Evolutionary conservation across 2,888 invertebrate genomes (phyloP), one percentile per base, ranked within the genome.

Genomic region (Scaeva pyrastri): DNA sequence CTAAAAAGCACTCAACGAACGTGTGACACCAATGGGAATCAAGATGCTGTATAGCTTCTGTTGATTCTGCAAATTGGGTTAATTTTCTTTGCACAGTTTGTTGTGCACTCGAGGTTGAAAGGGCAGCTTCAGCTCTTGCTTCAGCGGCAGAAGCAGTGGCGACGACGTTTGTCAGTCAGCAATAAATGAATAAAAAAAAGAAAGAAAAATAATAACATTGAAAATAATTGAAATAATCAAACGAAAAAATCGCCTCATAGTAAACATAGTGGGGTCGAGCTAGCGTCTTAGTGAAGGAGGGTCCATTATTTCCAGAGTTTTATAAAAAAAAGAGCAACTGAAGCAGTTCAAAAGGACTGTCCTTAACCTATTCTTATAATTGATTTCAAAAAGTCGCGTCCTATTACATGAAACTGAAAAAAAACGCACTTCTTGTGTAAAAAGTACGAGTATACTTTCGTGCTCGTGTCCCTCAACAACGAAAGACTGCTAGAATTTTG

Each of bases 21-120:
- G 78, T 52, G 62, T 68, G 52, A n/a, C 36, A 68, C 58, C 73
- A 70, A 55, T 19, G 21, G 66, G 52, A 41, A 50, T 70, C 36
- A 66, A 84, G 71, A 71, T 79, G 66, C 48, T 31, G 21, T 26
- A 55, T 50, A 68, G 84, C 66, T 84, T 55, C 52, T 48, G 64
- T 75, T 71, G 26, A 45, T 84, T 66, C 72, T 70, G 77, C 66
- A 81, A 81, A 81, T 81, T 85, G 76, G 85, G 85, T 85, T 85
- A 85, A 77, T 85, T 81, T 58, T 70, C 60, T 81, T 76, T 77
- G 72, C 58, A 36, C 58, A 58, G 41, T 52, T 66, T 72, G 48
- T 70, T 36, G 64, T 64, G 74, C 45, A 55, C 52, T 58, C 50
- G 23, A 62, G 39, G 23, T 26, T 52, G n/a, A 23, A 52, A 52